These are phyloP conservation scores for Chaenodraco wilsoni DNA, from an alignment of 2,797 vertebrate genomes.

Conservation along the genomic window DNA sequence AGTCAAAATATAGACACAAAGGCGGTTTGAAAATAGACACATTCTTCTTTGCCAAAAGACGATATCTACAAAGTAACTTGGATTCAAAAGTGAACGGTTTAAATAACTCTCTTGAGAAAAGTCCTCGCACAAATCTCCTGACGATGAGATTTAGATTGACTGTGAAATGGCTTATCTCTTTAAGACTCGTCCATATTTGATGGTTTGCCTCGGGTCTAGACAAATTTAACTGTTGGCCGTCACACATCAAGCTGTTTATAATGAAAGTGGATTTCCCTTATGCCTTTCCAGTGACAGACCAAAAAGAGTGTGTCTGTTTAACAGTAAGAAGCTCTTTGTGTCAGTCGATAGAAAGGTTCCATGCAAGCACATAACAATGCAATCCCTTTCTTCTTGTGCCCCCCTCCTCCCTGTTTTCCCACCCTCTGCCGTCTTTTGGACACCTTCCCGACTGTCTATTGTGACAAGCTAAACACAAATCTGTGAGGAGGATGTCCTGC, in stretches of 20 bases:
- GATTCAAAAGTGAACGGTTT: not conserved
- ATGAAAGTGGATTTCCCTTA: constrained; percentile 51
- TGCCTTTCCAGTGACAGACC: constrained; percentile 36
- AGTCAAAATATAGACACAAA: not conserved
- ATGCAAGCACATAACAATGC: constrained; percentile 61
- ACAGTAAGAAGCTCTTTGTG: constrained; percentile 45
- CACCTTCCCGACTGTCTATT: constrained; percentile 65
- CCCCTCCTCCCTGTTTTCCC: constrained; percentile 51
- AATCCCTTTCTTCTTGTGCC: constrained; percentile 36
- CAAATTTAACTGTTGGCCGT: constrained; percentile 48
- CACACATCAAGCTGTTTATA: constrained; percentile 57
- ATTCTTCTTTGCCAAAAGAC: not conserved
- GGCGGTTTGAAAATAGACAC: not conserved
- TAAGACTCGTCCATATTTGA: constrained; percentile 52
- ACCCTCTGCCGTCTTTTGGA: constrained; percentile 68
- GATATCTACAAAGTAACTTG: not conserved
- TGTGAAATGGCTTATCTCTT: constrained; percentile 46
- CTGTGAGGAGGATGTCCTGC: constrained; percentile 64
- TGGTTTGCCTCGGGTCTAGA: constrained; percentile 47
- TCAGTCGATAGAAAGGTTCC: constrained; percentile 51
- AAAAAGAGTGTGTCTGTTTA: constrained; percentile 23
- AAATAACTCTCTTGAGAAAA: not conserved
- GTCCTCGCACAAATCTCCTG: not conserved
- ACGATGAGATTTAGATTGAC: constrained; percentile 18
- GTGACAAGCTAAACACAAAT: constrained; percentile 71